Evolutionary conservation across 1,140 invertebrate species (phyloP).

Genomic region (Pseudoatta argentina): DNA sequence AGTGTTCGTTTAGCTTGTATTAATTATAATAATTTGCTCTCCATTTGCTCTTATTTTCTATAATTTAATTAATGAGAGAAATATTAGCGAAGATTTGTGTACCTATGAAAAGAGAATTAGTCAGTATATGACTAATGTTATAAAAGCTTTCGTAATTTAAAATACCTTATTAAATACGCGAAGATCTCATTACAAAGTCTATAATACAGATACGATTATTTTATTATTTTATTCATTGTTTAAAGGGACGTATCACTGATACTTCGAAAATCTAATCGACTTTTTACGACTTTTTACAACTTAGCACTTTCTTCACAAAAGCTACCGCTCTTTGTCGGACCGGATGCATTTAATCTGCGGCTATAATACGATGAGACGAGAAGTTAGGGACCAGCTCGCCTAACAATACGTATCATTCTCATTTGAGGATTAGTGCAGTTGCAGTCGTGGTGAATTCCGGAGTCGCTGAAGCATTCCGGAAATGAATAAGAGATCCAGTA

Average conservation of each 20-base stretch:
- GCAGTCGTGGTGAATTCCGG: background rate
- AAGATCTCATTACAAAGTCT: background rate
- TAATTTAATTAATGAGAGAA: slow-evolving; percentile 3
- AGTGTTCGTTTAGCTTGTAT: background rate
- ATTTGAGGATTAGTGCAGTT: slow-evolving; percentile 11
- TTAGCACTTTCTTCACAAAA: slow-evolving; percentile 51
- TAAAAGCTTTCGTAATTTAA: background rate
- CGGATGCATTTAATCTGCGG: slow-evolving; percentile 75
- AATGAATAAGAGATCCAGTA: background rate
- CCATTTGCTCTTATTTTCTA: background rate
- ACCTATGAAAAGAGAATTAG: no score
- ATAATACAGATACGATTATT: no score
- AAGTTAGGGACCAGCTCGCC: slow-evolving; percentile 44
- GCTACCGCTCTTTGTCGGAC: slow-evolving; percentile 41
- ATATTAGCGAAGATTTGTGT: background rate
- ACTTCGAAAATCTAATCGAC: slow-evolving; percentile 14
- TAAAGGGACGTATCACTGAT: background rate
- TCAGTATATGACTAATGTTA: background rate
- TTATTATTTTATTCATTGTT: slow-evolving; percentile 13
- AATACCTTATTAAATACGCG: background rate
- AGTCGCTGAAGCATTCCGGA: background rate
- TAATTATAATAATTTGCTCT: background rate
- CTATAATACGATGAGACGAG: slow-evolving; percentile 48
- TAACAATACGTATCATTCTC: slow-evolving; percentile 57
- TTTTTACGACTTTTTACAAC: background rate